A percentile compares a stretch with the other conserved stretches of the same genome.
phyloP scores from a whole-genome alignment of 2,113 vertebrate genomes.

The Gadus macrocephalus region DNA sequence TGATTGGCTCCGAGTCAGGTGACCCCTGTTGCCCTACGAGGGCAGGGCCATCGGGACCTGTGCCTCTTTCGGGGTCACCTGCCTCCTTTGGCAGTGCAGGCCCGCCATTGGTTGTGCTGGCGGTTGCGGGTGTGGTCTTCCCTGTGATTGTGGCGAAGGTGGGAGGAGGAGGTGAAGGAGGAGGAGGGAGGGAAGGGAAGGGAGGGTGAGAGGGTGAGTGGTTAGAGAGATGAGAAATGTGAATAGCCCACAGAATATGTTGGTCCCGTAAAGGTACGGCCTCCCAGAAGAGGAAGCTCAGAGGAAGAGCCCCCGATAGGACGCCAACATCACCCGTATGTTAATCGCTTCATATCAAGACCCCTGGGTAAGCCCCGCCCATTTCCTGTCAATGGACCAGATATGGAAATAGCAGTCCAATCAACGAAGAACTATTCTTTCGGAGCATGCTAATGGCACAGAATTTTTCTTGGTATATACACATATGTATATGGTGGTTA shows the following conservation, averaged over 20 bases:
- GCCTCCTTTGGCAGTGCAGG: conserved; percentile 71
- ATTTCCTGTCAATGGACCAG: too few relatives aligned
- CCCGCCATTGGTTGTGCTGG: conserved; percentile 74
- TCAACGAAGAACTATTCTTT: too few relatives aligned
- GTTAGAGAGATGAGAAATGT: conserved; percentile 70
- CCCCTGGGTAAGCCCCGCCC: too few relatives aligned
- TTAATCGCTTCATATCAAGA: not conserved
- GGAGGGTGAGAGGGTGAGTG: conserved; percentile 71
- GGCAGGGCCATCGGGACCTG: conserved; percentile 74
- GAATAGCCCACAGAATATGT: conserved; percentile 44
- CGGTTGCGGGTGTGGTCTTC: conserved; percentile 76
- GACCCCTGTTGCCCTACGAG: conserved; percentile 73
- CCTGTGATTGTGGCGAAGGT: conserved; percentile 75
- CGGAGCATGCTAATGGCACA: too few relatives aligned
- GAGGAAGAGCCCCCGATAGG: conserved; percentile 39
- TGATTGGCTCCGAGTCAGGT: conserved; percentile 78
- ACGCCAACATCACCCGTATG: not conserved
- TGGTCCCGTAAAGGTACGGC: conserved; percentile 2
- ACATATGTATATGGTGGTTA: too few relatives aligned
- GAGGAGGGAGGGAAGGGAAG: conserved; percentile 56
- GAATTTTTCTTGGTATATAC: too few relatives aligned
- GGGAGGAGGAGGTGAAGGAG: conserved; percentile 20
- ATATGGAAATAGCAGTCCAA: too few relatives aligned
- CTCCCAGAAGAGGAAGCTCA: conserved; percentile 39
- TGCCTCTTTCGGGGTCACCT: conserved; percentile 76